Evolutionary conservation across 2,113 vertebrate genomes (phyloP).

Genomic region (Psephotus haematonotus): DNA sequence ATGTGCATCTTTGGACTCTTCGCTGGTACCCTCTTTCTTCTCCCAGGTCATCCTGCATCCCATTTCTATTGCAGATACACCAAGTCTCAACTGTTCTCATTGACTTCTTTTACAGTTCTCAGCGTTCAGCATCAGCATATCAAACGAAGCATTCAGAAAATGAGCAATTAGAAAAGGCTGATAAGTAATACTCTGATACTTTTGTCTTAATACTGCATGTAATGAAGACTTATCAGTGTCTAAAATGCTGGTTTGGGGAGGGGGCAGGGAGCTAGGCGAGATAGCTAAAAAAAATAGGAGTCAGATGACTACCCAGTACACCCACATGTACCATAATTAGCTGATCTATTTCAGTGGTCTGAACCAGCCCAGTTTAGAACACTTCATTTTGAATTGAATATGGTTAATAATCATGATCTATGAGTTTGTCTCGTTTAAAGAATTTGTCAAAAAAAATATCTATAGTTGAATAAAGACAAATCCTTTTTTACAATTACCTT

Average conservation of each 20-base stretch:
- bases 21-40: rapidly evolving
- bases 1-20: background rate
- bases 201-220: background rate
- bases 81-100: rapidly evolving
- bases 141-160: background rate
- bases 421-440: background rate
- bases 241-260: background rate
- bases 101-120: background rate
- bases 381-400: background rate
- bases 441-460: background rate
- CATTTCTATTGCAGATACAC: rapidly evolving
- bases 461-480: background rate
- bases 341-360: constrained; percentile 46
- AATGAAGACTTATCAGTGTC: background rate
- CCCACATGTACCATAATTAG: constrained; percentile 57
- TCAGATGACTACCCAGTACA: constrained; percentile 50
- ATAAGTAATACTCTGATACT: background rate
- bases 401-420: background rate
- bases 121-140: background rate
- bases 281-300: constrained; percentile 35
- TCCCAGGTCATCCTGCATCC: background rate
- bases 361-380: background rate
- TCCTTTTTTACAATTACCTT: background rate
- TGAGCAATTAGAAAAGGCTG: background rate
- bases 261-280: background rate